These are phyloP conservation scores for Erithacus rubecula DNA, from an alignment of 2,797 vertebrate species.

Conservation along the genomic window DNA sequence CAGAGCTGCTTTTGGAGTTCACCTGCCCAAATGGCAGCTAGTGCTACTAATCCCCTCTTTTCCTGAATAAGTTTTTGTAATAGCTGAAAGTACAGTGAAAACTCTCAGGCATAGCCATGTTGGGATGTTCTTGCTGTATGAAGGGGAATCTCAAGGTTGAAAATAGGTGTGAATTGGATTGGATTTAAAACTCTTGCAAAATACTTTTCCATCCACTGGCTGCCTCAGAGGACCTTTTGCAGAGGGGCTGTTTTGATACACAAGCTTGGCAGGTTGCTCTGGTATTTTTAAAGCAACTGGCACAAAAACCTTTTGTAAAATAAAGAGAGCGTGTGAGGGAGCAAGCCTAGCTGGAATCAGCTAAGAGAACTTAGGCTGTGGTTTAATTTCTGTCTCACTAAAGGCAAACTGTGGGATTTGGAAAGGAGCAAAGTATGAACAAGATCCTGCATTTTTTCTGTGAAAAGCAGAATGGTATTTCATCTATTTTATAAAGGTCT, in stretches of 20 bases:
- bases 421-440: neutral
- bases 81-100: neutral
- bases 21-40: neutral
- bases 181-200: neutral
- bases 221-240: neutral
- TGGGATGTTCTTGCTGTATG: neutral
- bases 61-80: neutral
- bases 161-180: neutral
- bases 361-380: constrained; percentile 11
- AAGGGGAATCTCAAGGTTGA: neutral
- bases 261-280: neutral
- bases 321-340: neutral
- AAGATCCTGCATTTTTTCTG: neutral
- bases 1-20: neutral
- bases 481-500: neutral
- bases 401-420: constrained; percentile 40
- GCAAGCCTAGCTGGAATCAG: neutral
- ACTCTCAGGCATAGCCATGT: neutral
- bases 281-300: neutral
- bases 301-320: neutral
- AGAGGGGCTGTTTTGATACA: neutral
- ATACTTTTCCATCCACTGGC: neutral
- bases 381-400: constrained; percentile 47
- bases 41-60: neutral
- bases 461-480: constrained; percentile 39